Evolutionary conservation across 1,140 invertebrate genomes (phyloP).

Genomic region (Coelopa frigida): DNA sequence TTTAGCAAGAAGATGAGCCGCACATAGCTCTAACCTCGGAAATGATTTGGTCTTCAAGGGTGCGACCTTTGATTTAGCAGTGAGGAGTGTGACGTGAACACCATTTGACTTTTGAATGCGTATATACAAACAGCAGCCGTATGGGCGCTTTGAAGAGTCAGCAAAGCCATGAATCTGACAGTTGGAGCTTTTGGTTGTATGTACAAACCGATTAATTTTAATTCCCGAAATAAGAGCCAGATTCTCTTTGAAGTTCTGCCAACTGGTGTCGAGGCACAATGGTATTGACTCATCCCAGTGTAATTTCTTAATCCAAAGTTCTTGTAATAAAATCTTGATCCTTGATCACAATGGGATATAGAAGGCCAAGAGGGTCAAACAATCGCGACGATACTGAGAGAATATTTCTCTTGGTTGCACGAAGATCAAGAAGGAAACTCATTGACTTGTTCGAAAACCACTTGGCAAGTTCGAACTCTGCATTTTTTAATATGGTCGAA

Average conservation of each 20-base stretch:
- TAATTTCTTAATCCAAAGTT: constrained; percentile 23
- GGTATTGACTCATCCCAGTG: constrained; percentile 26
- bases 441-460: constrained; percentile 3
- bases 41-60: too few species aligned
- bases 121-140: constrained; percentile 4
- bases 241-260: too few species aligned
- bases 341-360: constrained; percentile 19
- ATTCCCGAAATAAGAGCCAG: too few species aligned
- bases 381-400: background rate
- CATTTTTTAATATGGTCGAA: background rate
- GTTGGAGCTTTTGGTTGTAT: too few species aligned
- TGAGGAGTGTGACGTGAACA: background rate
- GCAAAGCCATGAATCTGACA: constrained; percentile 6
- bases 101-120: background rate
- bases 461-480: constrained; percentile 1
- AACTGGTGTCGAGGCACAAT: too few species aligned
- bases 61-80: constrained; percentile 6
- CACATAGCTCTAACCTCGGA: too few species aligned
- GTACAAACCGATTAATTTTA: too few species aligned
- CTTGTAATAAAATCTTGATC: constrained; percentile 32
- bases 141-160: background rate
- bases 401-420: background rate
- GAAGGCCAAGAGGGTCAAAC: background rate
- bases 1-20: too few species aligned
- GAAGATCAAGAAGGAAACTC: background rate